phyloP scores from a whole-genome alignment of 2,888 invertebrate species.

The Zeuzera pyrina region DNA sequence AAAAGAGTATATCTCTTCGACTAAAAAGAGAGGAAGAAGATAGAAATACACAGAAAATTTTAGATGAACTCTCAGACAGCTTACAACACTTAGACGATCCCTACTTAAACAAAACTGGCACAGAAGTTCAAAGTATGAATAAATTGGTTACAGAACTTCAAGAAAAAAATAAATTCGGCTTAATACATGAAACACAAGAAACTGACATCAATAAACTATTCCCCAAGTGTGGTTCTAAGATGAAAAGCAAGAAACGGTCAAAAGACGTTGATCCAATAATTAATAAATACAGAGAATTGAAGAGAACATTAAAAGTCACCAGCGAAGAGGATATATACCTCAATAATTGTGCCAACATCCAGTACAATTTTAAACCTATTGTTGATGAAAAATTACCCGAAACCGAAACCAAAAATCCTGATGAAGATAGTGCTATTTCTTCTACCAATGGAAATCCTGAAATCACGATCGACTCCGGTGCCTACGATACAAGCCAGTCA shows the following conservation, averaged over 20 bases:
- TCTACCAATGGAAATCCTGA: constrained; percentile 66
- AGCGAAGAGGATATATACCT: constrained; percentile 58
- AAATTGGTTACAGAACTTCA: constrained; percentile 73
- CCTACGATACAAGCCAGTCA: constrained; percentile 63
- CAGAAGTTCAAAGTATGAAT: constrained; percentile 71
- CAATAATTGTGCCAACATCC: constrained; percentile 63
- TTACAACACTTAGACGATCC: constrained; percentile 75
- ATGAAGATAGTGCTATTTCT: constrained; percentile 62
- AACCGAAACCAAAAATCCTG: constrained; percentile 54
- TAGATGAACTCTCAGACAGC: constrained; percentile 63
- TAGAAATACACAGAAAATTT: constrained; percentile 59
- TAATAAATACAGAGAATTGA: constrained; percentile 62
- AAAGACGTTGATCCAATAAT: constrained; percentile 66
- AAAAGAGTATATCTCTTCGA: constrained; percentile 66
- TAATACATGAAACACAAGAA: constrained; percentile 65
- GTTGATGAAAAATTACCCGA: constrained; percentile 51
- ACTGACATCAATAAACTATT: constrained; percentile 60
- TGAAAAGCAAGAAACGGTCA: constrained; percentile 65
- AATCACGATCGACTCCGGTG: constrained; percentile 64
- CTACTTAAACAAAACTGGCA: constrained; percentile 72
- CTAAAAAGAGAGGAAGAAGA: constrained; percentile 64
- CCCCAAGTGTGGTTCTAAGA: constrained; percentile 63
- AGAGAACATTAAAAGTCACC: constrained; percentile 58
- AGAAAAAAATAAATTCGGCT: constrained; percentile 73
- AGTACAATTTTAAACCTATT: constrained; percentile 44